These are phyloP conservation scores for Acanthosepion esculentum DNA, from an alignment of 2,888 invertebrate species.

Conservation along the genomic window DNA sequence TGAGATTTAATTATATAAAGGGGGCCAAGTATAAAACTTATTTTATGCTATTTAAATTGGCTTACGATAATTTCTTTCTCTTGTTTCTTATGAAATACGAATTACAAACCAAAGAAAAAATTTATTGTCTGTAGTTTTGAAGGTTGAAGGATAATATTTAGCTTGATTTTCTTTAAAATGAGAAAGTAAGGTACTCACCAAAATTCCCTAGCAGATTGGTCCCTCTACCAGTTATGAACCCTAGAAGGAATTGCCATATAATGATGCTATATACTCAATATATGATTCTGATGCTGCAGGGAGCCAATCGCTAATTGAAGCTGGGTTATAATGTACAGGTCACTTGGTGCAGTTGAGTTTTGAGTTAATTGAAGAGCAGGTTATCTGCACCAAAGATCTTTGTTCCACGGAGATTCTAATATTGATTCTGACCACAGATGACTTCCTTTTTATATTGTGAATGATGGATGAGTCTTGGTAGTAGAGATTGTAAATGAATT, in stretches of 20 bases:
- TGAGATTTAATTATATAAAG: background rate
- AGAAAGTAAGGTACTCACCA: background rate
- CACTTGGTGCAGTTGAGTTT: background rate
- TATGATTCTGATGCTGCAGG: background rate
- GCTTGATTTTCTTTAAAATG: background rate
- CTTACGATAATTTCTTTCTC: background rate
- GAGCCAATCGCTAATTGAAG: background rate
- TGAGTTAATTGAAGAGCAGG: background rate
- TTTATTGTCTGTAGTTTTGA: background rate
- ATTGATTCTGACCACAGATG: background rate
- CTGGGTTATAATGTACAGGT: background rate
- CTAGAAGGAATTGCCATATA: background rate
- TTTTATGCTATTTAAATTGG: background rate
- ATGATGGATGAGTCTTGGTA: conserved; percentile 44
- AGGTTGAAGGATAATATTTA: background rate
- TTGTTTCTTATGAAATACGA: background rate
- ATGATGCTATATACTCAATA: background rate
- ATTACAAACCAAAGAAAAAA: background rate
- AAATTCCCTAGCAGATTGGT: background rate
- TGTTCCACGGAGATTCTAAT: background rate
- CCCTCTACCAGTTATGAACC: background rate
- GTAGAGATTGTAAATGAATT: background rate
- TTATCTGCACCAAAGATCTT: background rate
- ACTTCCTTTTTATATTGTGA: conserved; percentile 36
- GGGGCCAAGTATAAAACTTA: background rate